These are phyloP conservation scores for Stenchaetothrips biformis DNA, from an alignment of 2,888 invertebrate genomes.

Conservation along the genomic window DNA sequence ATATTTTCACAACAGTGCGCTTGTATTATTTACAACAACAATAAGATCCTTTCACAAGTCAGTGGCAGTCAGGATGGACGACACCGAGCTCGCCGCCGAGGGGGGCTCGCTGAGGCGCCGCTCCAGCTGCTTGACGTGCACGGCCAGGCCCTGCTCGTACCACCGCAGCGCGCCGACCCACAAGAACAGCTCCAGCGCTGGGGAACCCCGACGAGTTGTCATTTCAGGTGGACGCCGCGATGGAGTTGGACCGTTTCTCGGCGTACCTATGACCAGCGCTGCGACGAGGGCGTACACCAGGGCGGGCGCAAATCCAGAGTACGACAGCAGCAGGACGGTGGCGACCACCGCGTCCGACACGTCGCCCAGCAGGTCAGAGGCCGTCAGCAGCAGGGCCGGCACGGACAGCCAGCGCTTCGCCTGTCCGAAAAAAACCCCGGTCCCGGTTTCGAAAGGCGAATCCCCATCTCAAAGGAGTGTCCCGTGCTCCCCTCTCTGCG, in stretches of 20 bases:
- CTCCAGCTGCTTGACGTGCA: background rate
- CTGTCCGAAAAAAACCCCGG: background rate
- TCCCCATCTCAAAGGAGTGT: background rate
- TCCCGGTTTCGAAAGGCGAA: background rate
- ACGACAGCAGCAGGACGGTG: background rate
- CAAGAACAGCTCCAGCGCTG: slow-evolving; percentile 2
- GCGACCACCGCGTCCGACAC: slow-evolving; percentile 4
- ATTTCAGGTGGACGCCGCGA: background rate
- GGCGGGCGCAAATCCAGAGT: background rate
- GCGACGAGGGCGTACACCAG: background rate
- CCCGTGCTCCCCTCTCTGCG: background rate
- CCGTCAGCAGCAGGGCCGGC: slow-evolving; percentile 1
- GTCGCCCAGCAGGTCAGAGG: slow-evolving; percentile 8
- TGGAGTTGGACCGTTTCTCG: background rate
- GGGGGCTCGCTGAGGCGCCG: background rate
- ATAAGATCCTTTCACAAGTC: background rate
- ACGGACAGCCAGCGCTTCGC: background rate
- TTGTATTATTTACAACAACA: background rate
- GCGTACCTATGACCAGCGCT: background rate
- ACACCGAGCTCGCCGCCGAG: background rate
- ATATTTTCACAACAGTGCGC: background rate
- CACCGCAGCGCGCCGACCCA: background rate
- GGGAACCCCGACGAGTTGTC: background rate
- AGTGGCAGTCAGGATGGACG: background rate
- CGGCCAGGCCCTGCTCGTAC: slow-evolving; percentile 7